A percentile compares a stretch with the other conserved stretches of the same genome.
These are phyloP conservation scores for Zootermopsis nevadensis DNA, from an alignment of 2,888 invertebrate species.

Conservation along the genomic window DNA sequence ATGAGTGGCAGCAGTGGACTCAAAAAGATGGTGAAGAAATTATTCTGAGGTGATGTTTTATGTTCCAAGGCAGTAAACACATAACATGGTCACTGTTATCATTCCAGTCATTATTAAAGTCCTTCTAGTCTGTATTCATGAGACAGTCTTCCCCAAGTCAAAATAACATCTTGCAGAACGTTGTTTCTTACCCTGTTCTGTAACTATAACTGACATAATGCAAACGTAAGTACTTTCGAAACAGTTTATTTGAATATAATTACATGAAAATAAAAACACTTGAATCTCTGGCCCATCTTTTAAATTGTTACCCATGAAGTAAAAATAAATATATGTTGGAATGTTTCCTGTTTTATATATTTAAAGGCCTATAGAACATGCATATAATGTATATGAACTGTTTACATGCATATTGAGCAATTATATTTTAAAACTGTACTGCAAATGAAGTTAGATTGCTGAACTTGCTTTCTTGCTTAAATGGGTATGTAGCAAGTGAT, in stretches of 20 bases:
- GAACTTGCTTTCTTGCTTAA: not conserved
- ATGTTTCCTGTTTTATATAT: too few relatives aligned
- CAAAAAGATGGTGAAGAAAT: constrained; percentile 82
- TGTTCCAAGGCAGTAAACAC: constrained; percentile 15
- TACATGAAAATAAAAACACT: too few relatives aligned
- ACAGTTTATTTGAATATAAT: not conserved
- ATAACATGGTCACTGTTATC: not conserved
- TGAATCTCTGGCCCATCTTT: too few relatives aligned
- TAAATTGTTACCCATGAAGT: too few relatives aligned
- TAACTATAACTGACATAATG: not conserved
- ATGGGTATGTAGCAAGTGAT: not conserved
- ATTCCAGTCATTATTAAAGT: constrained; percentile 12
- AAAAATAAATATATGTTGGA: too few relatives aligned
- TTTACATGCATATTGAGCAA: too few relatives aligned
- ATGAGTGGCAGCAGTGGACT: constrained; percentile 75
- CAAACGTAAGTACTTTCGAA: not conserved
- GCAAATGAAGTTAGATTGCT: not conserved
- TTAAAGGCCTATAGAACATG: not conserved
- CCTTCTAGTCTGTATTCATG: constrained; percentile 11
- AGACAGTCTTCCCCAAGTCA: constrained; percentile 22
- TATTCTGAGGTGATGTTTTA: constrained; percentile 70
- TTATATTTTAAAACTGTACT: not conserved
- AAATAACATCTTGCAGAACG: not conserved
- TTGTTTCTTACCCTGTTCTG: not conserved
- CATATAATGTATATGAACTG: not conserved